Conservation (phyloP, 2,797 vertebrate genomes). For the Menidia menidia region DNA sequence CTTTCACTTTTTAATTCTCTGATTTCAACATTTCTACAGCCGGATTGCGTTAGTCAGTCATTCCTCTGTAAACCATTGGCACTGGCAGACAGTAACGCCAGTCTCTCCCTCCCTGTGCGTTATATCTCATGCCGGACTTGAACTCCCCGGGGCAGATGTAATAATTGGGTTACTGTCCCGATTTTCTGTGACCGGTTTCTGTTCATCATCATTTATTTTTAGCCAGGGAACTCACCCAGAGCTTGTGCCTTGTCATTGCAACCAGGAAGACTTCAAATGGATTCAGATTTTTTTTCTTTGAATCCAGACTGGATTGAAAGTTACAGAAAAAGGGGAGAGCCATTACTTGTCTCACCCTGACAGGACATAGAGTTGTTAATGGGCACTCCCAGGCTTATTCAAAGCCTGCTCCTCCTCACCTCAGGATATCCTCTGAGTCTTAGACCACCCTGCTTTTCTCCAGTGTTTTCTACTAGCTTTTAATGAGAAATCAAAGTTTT, state of each 20-base stretch:
- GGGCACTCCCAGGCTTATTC: neutral
- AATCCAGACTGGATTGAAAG: neutral
- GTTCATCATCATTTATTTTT: slow-evolving; percentile 55
- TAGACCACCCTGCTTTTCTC: slow-evolving; percentile 22
- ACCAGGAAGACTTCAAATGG: slow-evolving; percentile 11
- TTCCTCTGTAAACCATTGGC: slow-evolving; percentile 21
- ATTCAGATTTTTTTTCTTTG: neutral
- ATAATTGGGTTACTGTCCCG: slow-evolving; percentile 70
- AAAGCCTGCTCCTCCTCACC: slow-evolving; percentile 11
- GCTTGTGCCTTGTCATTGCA: slow-evolving; percentile 27
- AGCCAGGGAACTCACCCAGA: slow-evolving; percentile 40
- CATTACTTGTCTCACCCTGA: neutral
- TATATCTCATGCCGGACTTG: slow-evolving; percentile 23
- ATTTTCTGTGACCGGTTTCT: slow-evolving; percentile 60
- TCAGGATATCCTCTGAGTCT: slow-evolving; percentile 27
- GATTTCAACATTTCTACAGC: slow-evolving; percentile 3
- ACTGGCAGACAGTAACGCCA: slow-evolving; percentile 1
- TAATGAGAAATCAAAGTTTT: neutral
- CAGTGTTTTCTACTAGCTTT: slow-evolving; percentile 2
- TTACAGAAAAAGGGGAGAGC: neutral
- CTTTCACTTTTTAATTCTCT: slow-evolving; percentile 20
- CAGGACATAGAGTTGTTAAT: slow-evolving; percentile 10
- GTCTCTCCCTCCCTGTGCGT: slow-evolving; percentile 33
- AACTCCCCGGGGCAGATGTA: slow-evolving; percentile 18
- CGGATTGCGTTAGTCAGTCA: slow-evolving; percentile 2